Evolutionary conservation across 1,140 invertebrate species (phyloP).

Genomic region (Whitmania pigra): DNA sequence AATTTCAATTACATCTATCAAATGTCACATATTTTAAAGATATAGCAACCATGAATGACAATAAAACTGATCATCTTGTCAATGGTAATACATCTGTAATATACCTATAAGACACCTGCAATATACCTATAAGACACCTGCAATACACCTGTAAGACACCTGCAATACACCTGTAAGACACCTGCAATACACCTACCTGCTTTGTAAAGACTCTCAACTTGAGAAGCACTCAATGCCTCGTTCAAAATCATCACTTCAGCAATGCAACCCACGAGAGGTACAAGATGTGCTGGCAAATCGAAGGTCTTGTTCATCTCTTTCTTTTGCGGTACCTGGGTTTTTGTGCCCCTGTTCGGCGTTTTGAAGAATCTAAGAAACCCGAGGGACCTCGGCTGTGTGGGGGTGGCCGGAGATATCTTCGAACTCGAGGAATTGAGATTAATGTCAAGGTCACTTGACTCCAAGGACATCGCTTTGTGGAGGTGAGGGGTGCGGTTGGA

Average conservation of each 20-base stretch:
- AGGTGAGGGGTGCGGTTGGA: no score
- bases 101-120: no score
- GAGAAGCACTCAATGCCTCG: not conserved
- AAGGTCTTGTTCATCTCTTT: not conserved
- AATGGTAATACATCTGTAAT: not conserved
- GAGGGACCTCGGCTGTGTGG: not conserved
- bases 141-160: no score
- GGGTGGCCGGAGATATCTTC: no score
- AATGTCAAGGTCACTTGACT: no score
- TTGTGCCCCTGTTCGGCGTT: not conserved
- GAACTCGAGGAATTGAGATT: no score
- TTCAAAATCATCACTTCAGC: conserved; percentile 5
- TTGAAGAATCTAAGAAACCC: not conserved
- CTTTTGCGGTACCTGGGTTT: not conserved
- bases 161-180: no score
- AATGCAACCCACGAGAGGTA: not conserved
- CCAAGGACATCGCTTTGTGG: no score
- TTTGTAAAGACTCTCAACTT: conserved; percentile 2
- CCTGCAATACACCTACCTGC: not conserved
- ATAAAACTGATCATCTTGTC: not conserved
- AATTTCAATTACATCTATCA: not conserved
- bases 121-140: no score
- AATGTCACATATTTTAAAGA: not conserved
- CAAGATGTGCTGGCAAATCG: not conserved
- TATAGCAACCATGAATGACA: not conserved